phyloP scores from a whole-genome alignment of 2,888 invertebrate genomes.

The Calliphora vomitoria region DNA sequence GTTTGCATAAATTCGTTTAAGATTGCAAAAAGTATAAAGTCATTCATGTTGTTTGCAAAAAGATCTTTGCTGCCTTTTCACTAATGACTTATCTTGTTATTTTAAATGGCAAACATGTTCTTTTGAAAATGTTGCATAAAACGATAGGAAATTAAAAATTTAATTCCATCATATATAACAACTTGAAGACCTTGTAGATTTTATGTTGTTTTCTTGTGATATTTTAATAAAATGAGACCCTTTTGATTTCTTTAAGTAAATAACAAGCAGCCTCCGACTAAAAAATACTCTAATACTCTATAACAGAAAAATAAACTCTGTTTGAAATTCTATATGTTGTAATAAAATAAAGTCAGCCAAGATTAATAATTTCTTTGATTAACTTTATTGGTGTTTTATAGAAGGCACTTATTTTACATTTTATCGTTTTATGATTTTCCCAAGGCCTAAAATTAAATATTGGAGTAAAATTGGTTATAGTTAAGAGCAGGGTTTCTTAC shows the following conservation, averaged over 20 bases:
- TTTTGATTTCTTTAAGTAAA: neutral
- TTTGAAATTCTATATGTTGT: too few species aligned
- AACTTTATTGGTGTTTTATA: too few species aligned
- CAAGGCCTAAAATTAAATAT: too few species aligned
- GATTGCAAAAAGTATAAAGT: neutral
- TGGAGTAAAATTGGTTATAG: too few species aligned
- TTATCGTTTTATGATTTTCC: too few species aligned
- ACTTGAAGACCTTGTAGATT: neutral
- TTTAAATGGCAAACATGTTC: conserved; percentile 48
- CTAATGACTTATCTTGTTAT: conserved; percentile 54
- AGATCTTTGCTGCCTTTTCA: conserved; percentile 3
- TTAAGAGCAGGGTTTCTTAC: too few species aligned
- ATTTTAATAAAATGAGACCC: neutral
- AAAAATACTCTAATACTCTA: neutral
- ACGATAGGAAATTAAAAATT: conserved; percentile 55
- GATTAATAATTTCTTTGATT: too few species aligned
- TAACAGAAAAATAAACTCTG: neutral
- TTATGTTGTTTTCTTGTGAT: neutral
- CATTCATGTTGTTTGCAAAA: conserved; percentile 16
- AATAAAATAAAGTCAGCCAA: too few species aligned
- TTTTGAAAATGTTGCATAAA: conserved; percentile 30
- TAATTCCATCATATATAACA: conserved; percentile 33
- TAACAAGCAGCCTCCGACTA: neutral
- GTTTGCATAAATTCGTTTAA: neutral
- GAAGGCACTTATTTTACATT: too few species aligned